Evolutionary conservation across 2,888 invertebrate genomes (phyloP).

Genomic region (Ramazzottius varieornatus): DNA sequence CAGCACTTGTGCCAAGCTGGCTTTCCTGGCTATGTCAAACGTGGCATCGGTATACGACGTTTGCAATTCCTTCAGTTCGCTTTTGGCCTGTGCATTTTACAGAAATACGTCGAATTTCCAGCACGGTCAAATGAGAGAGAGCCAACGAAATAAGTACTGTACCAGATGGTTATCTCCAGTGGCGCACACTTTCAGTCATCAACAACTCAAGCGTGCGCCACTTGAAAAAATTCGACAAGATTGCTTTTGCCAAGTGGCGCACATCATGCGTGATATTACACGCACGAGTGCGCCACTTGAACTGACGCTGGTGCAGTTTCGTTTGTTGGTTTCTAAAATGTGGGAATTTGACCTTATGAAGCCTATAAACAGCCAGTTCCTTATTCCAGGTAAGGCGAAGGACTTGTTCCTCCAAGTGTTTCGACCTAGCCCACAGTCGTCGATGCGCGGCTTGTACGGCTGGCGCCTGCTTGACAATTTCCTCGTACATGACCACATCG

Average conservation of each 20-base stretch:
- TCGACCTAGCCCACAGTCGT: background rate
- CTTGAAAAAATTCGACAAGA: too few relatives aligned
- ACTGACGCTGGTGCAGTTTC: background rate
- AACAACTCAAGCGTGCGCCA: too few relatives aligned
- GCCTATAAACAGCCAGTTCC: background rate
- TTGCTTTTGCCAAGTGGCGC: too few relatives aligned
- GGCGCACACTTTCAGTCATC: too few relatives aligned
- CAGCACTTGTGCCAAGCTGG: background rate
- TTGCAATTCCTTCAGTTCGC: background rate
- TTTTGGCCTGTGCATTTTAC: background rate
- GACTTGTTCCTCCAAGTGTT: background rate
- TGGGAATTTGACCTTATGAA: background rate
- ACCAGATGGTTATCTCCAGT: too few relatives aligned
- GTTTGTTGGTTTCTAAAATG: background rate
- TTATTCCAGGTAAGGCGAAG: background rate
- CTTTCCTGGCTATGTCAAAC: background rate
- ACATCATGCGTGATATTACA: too few relatives aligned
- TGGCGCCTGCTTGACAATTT: background rate
- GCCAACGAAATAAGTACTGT: too few relatives aligned
- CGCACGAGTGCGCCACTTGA: background rate
- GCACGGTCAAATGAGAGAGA: background rate
- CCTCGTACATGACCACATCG: background rate
- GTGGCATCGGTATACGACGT: background rate
- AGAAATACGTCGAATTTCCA: background rate
- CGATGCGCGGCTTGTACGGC: background rate